Base-by-base conservation (phyloP, 2,113 vertebrate species). In the Sula dactylatra region DNA sequence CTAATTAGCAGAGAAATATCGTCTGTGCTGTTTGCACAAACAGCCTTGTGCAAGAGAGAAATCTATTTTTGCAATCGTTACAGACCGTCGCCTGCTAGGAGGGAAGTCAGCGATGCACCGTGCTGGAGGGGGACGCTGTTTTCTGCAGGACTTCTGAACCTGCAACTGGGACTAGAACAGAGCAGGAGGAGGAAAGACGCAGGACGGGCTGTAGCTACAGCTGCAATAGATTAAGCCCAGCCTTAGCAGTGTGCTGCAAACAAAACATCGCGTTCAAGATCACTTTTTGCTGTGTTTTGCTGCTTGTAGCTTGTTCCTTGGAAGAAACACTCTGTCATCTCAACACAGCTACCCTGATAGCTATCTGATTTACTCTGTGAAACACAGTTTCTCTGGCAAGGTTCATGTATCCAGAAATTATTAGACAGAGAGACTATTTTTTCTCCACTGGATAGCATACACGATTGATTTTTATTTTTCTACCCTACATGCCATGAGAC, bases 401-500 rank as follows among this genome's bases (percentile, higher is more conserved):
- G 31, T 14, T 84, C 71, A 44, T 27, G 38, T 8, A 94, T 40
- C 72, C 83, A 93, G 82, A 74, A 93, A 86, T 90, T n/a, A 72
- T n/a, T 31, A 65, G 58, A 73, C 32, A 78, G 71, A 73, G 78
- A 62, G 42, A 72, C 31, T 65, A 14, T 50, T 50, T 82, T 88
- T 50, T 50, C 25, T 54, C 26, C 81, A 55, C 86, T 76, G 58
- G 77, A 61, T 12, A 86, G 42, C 85, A 58, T 5, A 40, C 8
- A 40, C 86, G 86, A 86, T 72, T 84, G 82, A 79, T 79, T 93
- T 82, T 83, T 94, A 59, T 61, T 93, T 88, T 91, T 55, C 90
- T 61, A 47, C 59, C 50, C 71, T 74, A 14, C 52, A 44, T 0
- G 14, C 80, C 76, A 44, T 8, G 44, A 62, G 71, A 86, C 73